Base-by-base conservation (phyloP, 2,797 vertebrate species). In the Pelochelys cantorii region DNA sequence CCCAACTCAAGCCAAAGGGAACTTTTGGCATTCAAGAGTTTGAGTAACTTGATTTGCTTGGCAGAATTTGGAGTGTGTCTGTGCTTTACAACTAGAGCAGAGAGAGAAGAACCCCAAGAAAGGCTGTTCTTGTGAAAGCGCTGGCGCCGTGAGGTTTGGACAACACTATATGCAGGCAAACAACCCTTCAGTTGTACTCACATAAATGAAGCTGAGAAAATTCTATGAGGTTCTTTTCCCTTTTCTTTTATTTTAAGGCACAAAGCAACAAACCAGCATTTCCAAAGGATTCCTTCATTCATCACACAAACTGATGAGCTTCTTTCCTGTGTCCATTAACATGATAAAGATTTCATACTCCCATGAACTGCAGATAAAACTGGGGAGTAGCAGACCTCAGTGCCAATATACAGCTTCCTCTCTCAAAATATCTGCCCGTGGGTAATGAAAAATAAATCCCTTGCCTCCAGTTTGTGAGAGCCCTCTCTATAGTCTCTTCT, bases 21-120 rank as follows among this genome's bases (percentile, higher is more conserved):
- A 7, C 59, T 75, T 17, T 25, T 34, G 18, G 23, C 7, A 29
- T 5, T 22, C 56, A 54, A 4, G 9, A 0, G 8, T 18, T 56
- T 2, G 25, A 22, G 22, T 23, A 23, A 60, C 7, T 79, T 80
- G 4, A 52, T 86, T 62, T 42, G 5, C 74, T 68, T 68, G n/a
- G 31, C n/a, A 2, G 4, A 4, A 2, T n/a, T 60, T 3, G 25
- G 77, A n/a, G 60, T 2, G 2, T 1, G 1, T 3, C n/a, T 31
- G 34, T 7, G 1, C 74, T 81, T 48, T 0, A 7, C 2, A 60
- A 56, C 34, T 62, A 62, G 74, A 34, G 20, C 22, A 13, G 60
- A 2, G 54, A 18, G 52, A n/a, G 5, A 29, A 0, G 0, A 29
- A 71, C 56, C 42, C 77, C 12, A 22, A 29, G 55, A 11, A 79